phyloP scores from a whole-genome alignment of 2,797 vertebrate species.

The Heteromormyrus szaboi region DNA sequence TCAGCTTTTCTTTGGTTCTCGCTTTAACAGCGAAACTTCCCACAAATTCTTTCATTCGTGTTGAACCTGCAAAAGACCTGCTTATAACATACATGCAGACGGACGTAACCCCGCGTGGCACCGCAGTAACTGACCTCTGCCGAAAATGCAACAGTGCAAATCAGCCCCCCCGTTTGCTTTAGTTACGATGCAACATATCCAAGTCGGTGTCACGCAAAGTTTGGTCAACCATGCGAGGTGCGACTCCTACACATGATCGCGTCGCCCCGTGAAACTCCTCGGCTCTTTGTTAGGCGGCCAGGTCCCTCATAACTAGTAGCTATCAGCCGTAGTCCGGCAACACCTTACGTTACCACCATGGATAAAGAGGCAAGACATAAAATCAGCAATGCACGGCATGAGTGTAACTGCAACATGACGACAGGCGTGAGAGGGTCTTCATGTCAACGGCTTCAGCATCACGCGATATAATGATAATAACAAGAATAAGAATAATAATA shows the following conservation, averaged over 20 bases:
- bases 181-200: background rate
- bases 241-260: background rate
- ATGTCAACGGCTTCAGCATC: background rate
- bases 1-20: background rate
- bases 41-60: background rate
- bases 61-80: background rate
- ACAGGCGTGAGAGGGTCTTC: background rate
- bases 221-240: background rate
- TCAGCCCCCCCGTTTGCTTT: background rate
- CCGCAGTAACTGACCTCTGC: background rate
- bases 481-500: background rate
- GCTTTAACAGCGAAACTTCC: background rate
- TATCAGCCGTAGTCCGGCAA: background rate
- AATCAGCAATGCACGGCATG: background rate
- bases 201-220: background rate
- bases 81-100: background rate
- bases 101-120: background rate
- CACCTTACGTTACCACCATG: background rate
- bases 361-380: background rate
- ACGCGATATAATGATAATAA: background rate
- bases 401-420: background rate
- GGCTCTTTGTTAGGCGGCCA: background rate
- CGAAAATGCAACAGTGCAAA: background rate
- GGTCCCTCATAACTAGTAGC: background rate
- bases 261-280: background rate